These are phyloP conservation scores for Cisticola juncidis DNA, from an alignment of 2,113 vertebrate species.

Conservation along the genomic window DNA sequence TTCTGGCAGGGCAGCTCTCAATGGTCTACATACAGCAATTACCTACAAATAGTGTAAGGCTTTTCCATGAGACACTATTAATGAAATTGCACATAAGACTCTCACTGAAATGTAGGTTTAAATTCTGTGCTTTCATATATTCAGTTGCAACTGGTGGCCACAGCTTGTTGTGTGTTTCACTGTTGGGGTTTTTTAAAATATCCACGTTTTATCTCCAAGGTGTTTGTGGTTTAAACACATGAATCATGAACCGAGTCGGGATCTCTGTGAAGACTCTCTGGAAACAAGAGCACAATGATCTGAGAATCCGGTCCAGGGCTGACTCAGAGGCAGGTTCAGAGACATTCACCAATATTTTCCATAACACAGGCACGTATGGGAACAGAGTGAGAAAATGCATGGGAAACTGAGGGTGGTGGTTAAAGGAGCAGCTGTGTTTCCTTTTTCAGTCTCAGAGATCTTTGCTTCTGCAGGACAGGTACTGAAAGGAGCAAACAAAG, in stretches of 20 bases:
- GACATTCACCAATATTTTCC: background rate
- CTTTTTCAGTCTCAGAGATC: background rate
- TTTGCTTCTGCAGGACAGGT: background rate
- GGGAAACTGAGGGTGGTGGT: background rate
- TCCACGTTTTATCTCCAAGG: background rate
- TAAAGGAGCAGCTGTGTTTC: background rate
- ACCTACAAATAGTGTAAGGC: background rate
- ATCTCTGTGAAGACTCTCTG: background rate
- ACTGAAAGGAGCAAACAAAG: background rate
- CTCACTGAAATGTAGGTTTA: background rate
- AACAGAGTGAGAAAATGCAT: background rate
- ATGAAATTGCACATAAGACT: background rate
- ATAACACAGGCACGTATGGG: background rate
- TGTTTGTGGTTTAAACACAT: constrained; percentile 11
- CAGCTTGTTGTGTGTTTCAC: background rate
- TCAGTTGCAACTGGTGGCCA: background rate
- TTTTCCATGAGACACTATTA: background rate
- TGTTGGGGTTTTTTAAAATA: background rate
- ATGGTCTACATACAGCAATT: background rate
- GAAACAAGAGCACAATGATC: background rate
- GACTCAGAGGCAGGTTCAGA: background rate
- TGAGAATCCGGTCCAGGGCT: background rate
- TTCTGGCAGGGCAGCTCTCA: background rate
- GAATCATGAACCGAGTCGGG: background rate
- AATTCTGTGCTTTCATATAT: background rate